These are phyloP conservation scores for Philonicus albiceps DNA, from an alignment of 2,888 invertebrate genomes.

Conservation along the genomic window DNA sequence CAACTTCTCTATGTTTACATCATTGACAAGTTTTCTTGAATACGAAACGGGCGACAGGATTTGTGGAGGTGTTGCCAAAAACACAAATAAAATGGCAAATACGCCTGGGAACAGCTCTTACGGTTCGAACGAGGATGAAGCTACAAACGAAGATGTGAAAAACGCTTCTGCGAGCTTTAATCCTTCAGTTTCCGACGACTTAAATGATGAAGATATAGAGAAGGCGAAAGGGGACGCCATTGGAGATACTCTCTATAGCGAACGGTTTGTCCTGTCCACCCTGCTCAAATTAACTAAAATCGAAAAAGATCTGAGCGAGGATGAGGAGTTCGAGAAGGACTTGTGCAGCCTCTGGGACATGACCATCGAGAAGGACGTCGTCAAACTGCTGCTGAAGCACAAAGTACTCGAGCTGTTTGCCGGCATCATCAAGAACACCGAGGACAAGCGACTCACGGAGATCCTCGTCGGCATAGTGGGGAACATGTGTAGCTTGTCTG, in stretches of 20 bases:
- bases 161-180: conserved; percentile 49
- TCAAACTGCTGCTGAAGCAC: conserved; percentile 72
- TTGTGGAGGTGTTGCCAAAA: background rate
- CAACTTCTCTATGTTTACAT: conserved; percentile 16
- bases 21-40: background rate
- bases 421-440: conserved; percentile 69
- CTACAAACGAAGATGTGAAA: conserved; percentile 14
- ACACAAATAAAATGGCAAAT: conserved; percentile 21
- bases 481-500: conserved; percentile 79
- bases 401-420: conserved; percentile 68
- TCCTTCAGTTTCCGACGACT: conserved; percentile 52
- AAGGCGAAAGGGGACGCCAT: conserved; percentile 77
- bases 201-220: conserved; percentile 53
- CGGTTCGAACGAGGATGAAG: background rate
- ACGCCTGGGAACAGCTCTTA: background rate
- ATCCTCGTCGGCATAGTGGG: conserved; percentile 84
- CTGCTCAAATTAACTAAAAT: conserved; percentile 70
- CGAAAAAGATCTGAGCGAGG: conserved; percentile 65
- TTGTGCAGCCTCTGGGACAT: conserved; percentile 85
- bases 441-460: conserved; percentile 75
- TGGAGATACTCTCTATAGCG: conserved; percentile 81
- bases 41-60: background rate
- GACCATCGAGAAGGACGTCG: conserved; percentile 81
- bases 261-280: conserved; percentile 75
- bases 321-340: conserved; percentile 73